These are phyloP conservation scores for Atlantisia rogersi DNA, from an alignment of 2,113 vertebrate genomes.

Conservation along the genomic window DNA sequence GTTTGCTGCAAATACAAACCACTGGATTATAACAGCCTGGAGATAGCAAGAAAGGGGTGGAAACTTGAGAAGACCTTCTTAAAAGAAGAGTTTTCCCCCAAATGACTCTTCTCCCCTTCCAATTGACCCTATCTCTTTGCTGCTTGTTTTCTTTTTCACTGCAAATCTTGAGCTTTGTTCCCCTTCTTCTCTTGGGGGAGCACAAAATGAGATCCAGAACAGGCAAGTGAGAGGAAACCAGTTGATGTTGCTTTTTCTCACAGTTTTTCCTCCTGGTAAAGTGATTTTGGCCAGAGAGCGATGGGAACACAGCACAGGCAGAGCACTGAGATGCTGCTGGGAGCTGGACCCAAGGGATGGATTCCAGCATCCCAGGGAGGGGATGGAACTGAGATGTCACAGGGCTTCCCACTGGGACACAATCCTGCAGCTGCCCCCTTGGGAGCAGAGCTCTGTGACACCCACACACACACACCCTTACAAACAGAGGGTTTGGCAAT, in stretches of 20 bases:
- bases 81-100: not conserved
- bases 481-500: accelerated
- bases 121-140: not conserved
- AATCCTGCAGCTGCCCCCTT: not conserved
- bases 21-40: not conserved
- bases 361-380: not conserved
- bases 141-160: not conserved
- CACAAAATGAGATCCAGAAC: not conserved
- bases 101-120: not conserved
- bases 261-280: not conserved
- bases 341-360: accelerated
- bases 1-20: not conserved
- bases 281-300: accelerated
- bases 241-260: not conserved
- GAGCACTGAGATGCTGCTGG: accelerated
- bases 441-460: not conserved
- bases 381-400: not conserved
- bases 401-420: not conserved
- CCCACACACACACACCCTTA: not conserved
- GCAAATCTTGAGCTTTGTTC: not conserved
- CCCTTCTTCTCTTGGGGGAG: not conserved
- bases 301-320: not conserved
- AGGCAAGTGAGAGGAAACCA: not conserved
- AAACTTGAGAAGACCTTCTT: not conserved
- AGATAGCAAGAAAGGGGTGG: not conserved